Evolutionary conservation across 1,140 invertebrate genomes (phyloP).

Genomic region (Asbolus verrucosus): DNA sequence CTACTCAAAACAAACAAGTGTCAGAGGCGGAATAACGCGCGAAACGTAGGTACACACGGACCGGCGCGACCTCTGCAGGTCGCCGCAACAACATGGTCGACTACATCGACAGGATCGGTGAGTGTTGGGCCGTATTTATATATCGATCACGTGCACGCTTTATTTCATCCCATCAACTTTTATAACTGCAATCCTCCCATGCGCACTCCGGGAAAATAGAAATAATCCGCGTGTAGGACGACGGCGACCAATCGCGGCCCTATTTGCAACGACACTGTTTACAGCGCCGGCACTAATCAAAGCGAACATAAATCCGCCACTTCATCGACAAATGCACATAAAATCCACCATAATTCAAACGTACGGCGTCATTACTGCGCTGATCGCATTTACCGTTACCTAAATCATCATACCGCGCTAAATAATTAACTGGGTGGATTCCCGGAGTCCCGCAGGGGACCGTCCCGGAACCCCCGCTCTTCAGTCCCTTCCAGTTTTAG

Average conservation of each 20-base stretch:
- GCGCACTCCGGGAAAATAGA: slow-evolving; percentile 49
- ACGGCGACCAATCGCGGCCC: too few relatives aligned
- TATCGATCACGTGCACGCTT: slow-evolving; percentile 59
- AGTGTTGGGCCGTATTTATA: slow-evolving; percentile 52
- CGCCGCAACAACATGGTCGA: slow-evolving; percentile 53
- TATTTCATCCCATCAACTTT: slow-evolving; percentile 56
- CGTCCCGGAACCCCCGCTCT: not conserved
- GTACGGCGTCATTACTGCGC: not conserved
- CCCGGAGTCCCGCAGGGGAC: slow-evolving; percentile 10
- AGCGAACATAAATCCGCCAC: too few relatives aligned
- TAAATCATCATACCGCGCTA: slow-evolving; percentile 15
- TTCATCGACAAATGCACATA: too few relatives aligned
- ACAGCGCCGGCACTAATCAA: too few relatives aligned
- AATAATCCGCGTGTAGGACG: too few relatives aligned
- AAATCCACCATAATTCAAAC: slow-evolving; percentile 2
- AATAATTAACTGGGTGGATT: slow-evolving; percentile 25
- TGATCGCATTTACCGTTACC: not conserved
- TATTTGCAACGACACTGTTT: too few relatives aligned
- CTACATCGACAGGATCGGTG: slow-evolving; percentile 60
- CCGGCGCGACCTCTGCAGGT: slow-evolving; percentile 36
- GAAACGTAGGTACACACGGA: too few relatives aligned
- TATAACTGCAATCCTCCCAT: slow-evolving; percentile 48
- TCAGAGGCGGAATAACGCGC: slow-evolving; percentile 43
- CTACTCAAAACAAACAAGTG: slow-evolving; percentile 54
- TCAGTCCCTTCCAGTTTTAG: too few relatives aligned